phyloP scores from a whole-genome alignment of 30 jellyfish, hydroid and myxozoan species.

The Chrysaora quinquecirrha region DNA sequence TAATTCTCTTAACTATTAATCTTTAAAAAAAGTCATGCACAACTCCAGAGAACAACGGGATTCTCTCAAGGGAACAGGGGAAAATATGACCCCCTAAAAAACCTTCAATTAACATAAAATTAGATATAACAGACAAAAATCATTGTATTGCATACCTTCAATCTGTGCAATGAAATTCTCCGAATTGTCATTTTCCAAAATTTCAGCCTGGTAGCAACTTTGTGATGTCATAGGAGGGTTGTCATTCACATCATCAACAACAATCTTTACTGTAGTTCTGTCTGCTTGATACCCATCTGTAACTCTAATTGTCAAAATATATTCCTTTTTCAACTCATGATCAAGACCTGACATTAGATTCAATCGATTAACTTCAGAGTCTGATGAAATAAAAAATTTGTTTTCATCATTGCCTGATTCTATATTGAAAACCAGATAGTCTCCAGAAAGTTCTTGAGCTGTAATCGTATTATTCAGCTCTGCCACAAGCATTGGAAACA shows the following conservation, averaged over 20 bases:
- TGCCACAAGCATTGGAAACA: not conserved
- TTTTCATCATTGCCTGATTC: conserved; percentile 77
- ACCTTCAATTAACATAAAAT: no score
- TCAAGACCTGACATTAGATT: conserved; percentile 61
- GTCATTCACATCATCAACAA: conserved; percentile 77
- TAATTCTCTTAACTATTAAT: no score
- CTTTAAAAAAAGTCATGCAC: no score
- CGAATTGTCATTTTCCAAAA: conserved; percentile 50
- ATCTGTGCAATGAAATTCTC: conserved; percentile 47
- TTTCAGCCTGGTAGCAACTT: conserved; percentile 85
- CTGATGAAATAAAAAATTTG: conserved; percentile 33
- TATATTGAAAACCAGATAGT: conserved; percentile 41
- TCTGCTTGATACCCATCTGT: conserved; percentile 78
- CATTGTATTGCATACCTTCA: conserved; percentile 70
- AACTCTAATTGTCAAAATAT: conserved; percentile 57
- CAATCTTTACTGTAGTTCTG: conserved; percentile 25
- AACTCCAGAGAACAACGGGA: no score
- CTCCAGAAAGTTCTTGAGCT: conserved; percentile 1
- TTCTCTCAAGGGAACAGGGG: no score
- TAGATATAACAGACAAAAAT: no score
- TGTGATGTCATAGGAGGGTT: conserved; percentile 92
- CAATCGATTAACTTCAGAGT: conserved; percentile 10
- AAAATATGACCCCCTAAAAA: no score
- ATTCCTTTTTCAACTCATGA: conserved; percentile 62
- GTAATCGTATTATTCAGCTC: conserved; percentile 2